Evolutionary conservation across 2,113 vertebrate genomes (phyloP).

Genomic region (Pionites leucogaster): DNA sequence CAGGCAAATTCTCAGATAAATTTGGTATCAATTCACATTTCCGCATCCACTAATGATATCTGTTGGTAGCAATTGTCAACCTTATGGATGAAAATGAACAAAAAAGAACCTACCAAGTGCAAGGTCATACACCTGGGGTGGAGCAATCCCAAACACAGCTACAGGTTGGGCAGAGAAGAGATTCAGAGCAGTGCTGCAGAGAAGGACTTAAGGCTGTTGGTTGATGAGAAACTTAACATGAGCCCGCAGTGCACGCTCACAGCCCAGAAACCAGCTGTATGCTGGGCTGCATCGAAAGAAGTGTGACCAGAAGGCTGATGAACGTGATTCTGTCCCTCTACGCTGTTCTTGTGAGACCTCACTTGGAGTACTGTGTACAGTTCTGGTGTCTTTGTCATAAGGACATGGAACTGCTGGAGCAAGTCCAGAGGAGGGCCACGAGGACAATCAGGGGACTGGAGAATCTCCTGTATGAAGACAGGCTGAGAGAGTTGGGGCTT

Average conservation of each 20-base stretch:
- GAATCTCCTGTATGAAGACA: not conserved
- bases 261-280: not conserved
- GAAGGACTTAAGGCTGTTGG: not conserved
- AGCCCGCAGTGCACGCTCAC: rapidly evolving
- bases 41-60: not conserved
- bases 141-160: not conserved
- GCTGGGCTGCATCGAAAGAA: not conserved
- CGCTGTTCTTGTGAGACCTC: not conserved
- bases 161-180: not conserved
- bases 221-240: not conserved
- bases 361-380: not conserved
- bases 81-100: not conserved
- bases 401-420: not conserved
- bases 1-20: not conserved
- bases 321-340: not conserved
- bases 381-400: not conserved
- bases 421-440: no score
- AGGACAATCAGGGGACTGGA: not conserved
- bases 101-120: not conserved
- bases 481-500: not conserved
- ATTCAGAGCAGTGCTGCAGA: not conserved
- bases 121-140: not conserved
- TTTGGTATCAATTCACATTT: not conserved
- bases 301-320: not conserved
- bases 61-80: not conserved